phyloP scores from a whole-genome alignment of 2,797 vertebrate species.

The Jordanella pulchra region DNA sequence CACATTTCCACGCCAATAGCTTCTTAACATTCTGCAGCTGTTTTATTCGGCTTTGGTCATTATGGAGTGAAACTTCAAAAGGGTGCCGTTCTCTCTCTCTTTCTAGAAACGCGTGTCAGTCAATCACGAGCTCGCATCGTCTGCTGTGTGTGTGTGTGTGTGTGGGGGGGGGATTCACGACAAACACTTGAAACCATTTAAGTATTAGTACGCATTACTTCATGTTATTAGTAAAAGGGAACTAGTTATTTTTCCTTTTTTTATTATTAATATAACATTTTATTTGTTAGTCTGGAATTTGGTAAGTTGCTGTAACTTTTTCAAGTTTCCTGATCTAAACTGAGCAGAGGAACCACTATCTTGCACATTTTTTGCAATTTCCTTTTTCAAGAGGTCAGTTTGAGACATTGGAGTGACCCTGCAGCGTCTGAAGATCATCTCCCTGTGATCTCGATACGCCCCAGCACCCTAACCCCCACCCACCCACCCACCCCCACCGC shows the following conservation, averaged over 20 bases:
- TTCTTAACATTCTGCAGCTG: conserved; percentile 83
- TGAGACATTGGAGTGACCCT: conserved; percentile 20
- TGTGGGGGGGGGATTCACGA: neutral
- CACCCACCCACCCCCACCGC: conserved; percentile 8
- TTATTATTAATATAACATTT: no score
- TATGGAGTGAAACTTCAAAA: conserved; percentile 83
- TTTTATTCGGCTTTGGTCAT: conserved; percentile 83
- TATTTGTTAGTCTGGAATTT: neutral
- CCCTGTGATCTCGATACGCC: conserved; percentile 75
- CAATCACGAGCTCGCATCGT: conserved; percentile 42
- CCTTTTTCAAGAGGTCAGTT: neutral
- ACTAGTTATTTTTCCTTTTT: neutral
- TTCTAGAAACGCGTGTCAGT: conserved; percentile 82
- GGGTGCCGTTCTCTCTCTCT: conserved; percentile 70
- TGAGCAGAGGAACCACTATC: neutral
- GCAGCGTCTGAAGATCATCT: conserved; percentile 35
- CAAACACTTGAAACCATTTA: neutral
- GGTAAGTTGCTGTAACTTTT: neutral
- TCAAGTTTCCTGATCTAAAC: neutral
- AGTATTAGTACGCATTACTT: neutral
- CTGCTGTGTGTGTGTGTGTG: neutral
- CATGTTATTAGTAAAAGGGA: neutral
- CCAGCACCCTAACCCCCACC: conserved; percentile 41
- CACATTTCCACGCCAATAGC: conserved; percentile 72
- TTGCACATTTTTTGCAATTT: neutral